These are phyloP conservation scores for Drosophila elegans DNA, from an alignment of 1,140 invertebrate genomes.

Conservation along the genomic window DNA sequence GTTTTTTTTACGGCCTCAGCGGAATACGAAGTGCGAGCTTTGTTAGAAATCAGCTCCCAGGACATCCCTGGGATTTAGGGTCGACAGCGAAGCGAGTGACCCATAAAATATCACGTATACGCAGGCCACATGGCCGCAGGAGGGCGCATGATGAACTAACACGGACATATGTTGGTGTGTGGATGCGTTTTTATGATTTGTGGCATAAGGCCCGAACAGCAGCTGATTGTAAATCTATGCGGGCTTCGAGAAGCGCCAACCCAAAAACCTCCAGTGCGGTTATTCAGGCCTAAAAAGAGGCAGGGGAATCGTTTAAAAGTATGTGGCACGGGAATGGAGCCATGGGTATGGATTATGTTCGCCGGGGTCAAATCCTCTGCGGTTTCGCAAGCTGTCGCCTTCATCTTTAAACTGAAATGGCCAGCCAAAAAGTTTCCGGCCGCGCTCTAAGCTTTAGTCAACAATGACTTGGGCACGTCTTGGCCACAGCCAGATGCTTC, in stretches of 20 bases:
- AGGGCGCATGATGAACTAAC: constrained; percentile 41
- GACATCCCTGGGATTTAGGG: constrained; percentile 36
- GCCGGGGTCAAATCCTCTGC: constrained; percentile 53
- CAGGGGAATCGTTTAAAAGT: constrained; percentile 40
- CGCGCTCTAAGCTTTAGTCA: constrained; percentile 53
- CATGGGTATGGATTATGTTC: constrained; percentile 26
- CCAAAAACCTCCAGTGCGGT: constrained; percentile 39
- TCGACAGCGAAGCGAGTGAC: constrained; percentile 64
- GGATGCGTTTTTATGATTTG: constrained; percentile 80
- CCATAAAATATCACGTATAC: constrained; percentile 83
- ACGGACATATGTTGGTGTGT: constrained; percentile 41
- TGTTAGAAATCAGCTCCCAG: constrained; percentile 38
- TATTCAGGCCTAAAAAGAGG: constrained; percentile 34
- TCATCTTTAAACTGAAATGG: constrained; percentile 82
- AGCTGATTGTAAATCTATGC: constrained; percentile 78
- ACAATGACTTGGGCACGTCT: constrained; percentile 71
- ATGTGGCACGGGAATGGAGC: not conserved
- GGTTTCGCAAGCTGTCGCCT: constrained; percentile 70
- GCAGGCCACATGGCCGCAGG: constrained; percentile 52
- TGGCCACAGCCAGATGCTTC: constrained; percentile 47
- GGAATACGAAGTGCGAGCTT: constrained; percentile 38
- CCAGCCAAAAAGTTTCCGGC: constrained; percentile 61
- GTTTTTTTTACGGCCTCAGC: constrained; percentile 52
- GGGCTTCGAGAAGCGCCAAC: constrained; percentile 23
- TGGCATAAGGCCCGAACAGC: constrained; percentile 64